Evolutionary conservation across 2,888 invertebrate genomes (phyloP), one percentile per base, ranked within the genome.

Genomic region (Sisyra nigra): DNA sequence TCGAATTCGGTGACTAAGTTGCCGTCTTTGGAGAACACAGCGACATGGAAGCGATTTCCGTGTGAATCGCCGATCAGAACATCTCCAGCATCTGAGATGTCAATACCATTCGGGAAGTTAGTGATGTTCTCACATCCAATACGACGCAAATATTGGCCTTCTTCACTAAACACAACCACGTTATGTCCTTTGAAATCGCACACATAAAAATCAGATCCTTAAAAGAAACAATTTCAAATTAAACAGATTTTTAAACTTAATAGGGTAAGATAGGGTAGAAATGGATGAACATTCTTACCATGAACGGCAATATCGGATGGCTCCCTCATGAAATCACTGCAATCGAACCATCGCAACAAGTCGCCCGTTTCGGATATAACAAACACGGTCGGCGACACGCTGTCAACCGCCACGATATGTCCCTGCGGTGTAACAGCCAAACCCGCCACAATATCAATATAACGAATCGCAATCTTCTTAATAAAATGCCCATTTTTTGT

Each of bases 171-270:
- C 39, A 94, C 93, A 18, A 93, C 93, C 42, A 94, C 93, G 64
- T 93, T 93, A 67, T 94, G 94, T 42, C 93, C 94, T 66, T 96
- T 96, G 65, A 94, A 96, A 66, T 96, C 94, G 65, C 94, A 96
- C 47, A 96, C 91, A 66, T 88, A 96, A 63, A 88, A 92, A 63
- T 88, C 87, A 59, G 83, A 84, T 55, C 86, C 87, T 87, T n/a
- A 62, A 18, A 60, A 59, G 48, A 45, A 46, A 48, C 45, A 43
- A 30, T 46, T n/a, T n/a, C n/a, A n/a, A n/a, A n/a, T n/a, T n/a
- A n/a, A n/a, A n/a, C n/a, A n/a, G n/a, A n/a, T n/a, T n/a, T n/a
- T n/a, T n/a, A n/a, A n/a, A n/a, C n/a, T n/a, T n/a, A n/a, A n/a
- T n/a, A n/a, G n/a, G n/a, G n/a, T n/a, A n/a, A n/a, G n/a, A n/a